A percentile compares a stretch with the other conserved stretches of the same genome.
Conservation (phyloP, 2,797 vertebrate genomes). For the Thaleichthys pacificus region DNA sequence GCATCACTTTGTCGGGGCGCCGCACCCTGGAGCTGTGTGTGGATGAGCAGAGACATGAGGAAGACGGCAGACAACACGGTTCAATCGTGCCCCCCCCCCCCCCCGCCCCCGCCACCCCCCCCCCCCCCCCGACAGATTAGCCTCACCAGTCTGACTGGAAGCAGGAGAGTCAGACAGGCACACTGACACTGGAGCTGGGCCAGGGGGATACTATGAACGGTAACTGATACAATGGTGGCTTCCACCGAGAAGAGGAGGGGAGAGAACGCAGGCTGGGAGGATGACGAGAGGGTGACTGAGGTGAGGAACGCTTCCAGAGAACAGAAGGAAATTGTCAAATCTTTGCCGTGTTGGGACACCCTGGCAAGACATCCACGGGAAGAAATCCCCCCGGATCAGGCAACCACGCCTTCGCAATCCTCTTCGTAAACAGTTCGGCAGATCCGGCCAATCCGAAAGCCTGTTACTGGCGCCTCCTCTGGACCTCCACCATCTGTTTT, state of each 20-base stretch:
- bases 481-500: slow-evolving; percentile 61
- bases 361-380: slow-evolving; percentile 42
- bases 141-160: slow-evolving; percentile 20
- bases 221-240: slow-evolving; percentile 2
- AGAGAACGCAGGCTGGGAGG: neutral
- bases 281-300: neutral
- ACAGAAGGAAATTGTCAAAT: too few relatives aligned
- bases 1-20: slow-evolving; percentile 26
- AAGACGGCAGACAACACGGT: slow-evolving; percentile 27
- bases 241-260: neutral
- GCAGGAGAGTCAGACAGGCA: neutral
- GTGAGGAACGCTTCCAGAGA: neutral
- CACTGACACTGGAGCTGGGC: slow-evolving; percentile 20
- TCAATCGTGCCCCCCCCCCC: slow-evolving; percentile 17
- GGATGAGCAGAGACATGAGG: slow-evolving; percentile 23
- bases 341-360: slow-evolving; percentile 23
- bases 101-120: neutral
- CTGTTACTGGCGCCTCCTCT: slow-evolving; percentile 38
- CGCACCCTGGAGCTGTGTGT: slow-evolving; percentile 15
- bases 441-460: slow-evolving; percentile 47
- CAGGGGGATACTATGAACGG: neutral
- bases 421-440: slow-evolving; percentile 36
- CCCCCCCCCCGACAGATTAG: slow-evolving; percentile 9
- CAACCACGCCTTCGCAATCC: slow-evolving; percentile 26
- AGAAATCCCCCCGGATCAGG: slow-evolving; percentile 18